phyloP scores from a whole-genome alignment of 2,113 vertebrate species.

The Corythornis madagascariensis region DNA sequence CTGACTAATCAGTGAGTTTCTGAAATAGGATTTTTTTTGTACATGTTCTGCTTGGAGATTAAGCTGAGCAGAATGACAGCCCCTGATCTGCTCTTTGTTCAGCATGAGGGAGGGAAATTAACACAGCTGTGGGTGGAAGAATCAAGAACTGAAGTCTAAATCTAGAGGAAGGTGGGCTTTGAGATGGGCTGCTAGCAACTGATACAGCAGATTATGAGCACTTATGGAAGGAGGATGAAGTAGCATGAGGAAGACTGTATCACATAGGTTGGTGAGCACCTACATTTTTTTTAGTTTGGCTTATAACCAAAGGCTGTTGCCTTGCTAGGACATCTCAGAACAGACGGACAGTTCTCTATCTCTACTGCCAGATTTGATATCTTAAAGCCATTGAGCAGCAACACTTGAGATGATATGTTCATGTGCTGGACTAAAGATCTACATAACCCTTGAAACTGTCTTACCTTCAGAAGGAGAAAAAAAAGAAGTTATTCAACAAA shows the following conservation, averaged over 20 bases:
- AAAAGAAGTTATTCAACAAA: background rate
- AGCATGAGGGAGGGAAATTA: constrained; percentile 53
- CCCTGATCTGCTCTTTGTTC: constrained; percentile 38
- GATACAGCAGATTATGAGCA: constrained; percentile 9
- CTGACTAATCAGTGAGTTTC: constrained; percentile 40
- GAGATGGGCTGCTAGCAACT: background rate
- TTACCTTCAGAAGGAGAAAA: background rate
- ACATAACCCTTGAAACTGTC: background rate
- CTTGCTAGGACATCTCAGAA: background rate
- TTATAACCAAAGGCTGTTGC: background rate
- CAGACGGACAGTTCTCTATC: background rate
- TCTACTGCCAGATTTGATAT: background rate
- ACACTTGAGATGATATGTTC: background rate
- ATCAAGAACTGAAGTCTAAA: constrained; percentile 44
- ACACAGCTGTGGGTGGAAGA: constrained; percentile 14
- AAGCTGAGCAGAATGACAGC: constrained; percentile 27
- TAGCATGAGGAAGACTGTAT: background rate
- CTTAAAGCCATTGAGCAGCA: background rate
- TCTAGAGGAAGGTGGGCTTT: constrained; percentile 26
- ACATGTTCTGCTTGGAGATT: constrained; percentile 46
- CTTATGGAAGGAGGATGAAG: background rate
- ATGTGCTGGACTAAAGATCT: background rate
- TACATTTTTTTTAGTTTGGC: background rate
- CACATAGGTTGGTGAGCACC: fast-evolving
- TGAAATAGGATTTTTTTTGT: background rate